These are phyloP conservation scores for Didymodactylos carnosus DNA, from an alignment of 2,888 invertebrate species.

Conservation along the genomic window DNA sequence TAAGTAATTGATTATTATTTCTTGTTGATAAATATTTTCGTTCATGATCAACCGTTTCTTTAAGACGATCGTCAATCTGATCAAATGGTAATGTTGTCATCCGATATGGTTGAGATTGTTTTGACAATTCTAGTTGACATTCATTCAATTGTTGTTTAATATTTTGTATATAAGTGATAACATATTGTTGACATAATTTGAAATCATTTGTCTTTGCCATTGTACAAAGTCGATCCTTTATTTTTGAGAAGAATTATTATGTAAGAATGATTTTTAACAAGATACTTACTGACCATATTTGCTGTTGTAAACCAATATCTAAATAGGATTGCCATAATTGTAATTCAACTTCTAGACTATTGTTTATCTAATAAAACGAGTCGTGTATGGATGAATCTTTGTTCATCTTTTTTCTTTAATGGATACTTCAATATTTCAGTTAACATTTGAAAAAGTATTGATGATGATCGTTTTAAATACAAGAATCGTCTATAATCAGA, in stretches of 20 bases:
- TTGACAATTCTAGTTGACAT: background rate
- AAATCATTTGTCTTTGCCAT: background rate
- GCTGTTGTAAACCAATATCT: background rate
- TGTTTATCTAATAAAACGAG: background rate
- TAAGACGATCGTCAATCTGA: background rate
- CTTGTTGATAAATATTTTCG: background rate
- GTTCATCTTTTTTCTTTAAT: background rate
- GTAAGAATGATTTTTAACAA: too few species aligned
- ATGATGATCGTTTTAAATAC: background rate
- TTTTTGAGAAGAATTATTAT: too few species aligned
- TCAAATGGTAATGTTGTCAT: background rate
- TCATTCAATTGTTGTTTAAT: background rate
- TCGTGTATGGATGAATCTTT: background rate
- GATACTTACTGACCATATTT: background rate
- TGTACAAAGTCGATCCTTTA: background rate
- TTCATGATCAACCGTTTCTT: background rate
- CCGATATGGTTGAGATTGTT: background rate
- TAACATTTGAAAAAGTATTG: background rate
- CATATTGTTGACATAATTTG: background rate
- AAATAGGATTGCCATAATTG: background rate
- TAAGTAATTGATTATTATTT: background rate
- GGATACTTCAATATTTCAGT: background rate
- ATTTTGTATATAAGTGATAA: background rate
- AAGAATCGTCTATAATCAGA: background rate
- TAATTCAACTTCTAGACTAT: background rate